phyloP scores from a whole-genome alignment of 2,888 invertebrate genomes.

The Eutolmus rufibarbis region DNA sequence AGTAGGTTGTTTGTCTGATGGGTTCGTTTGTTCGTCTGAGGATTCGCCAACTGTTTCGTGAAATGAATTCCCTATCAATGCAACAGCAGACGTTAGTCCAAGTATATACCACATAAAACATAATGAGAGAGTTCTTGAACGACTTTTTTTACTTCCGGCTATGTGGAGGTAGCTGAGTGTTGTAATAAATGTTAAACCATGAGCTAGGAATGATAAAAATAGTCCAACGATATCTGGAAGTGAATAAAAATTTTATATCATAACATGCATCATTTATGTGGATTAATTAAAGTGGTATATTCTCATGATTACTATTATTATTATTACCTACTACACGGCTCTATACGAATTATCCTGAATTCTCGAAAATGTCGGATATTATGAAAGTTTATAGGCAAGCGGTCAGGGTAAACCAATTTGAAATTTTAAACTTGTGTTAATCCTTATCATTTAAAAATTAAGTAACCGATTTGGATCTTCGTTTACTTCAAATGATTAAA shows the following conservation, averaged over 20 bases:
- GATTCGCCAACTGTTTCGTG: background rate
- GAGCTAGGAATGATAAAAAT: conserved; percentile 57
- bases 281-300: no score
- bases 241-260: background rate
- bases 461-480: no score
- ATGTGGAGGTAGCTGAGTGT: conserved; percentile 56
- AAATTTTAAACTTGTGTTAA: no score
- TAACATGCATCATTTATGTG: background rate
- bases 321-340: no score
- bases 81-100: conserved; percentile 56
- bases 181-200: conserved; percentile 56
- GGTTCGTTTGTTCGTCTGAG: background rate
- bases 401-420: no score
- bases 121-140: conserved; percentile 54
- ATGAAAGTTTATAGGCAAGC: no score
- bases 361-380: no score
- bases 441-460: no score
- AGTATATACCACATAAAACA: conserved; percentile 56
- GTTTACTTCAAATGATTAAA: no score
- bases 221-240: conserved; percentile 56
- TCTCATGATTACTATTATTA: no score
- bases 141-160: conserved; percentile 54
- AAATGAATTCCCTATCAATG: conserved; percentile 50
- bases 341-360: no score
- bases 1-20: background rate